Conservation (phyloP, 2,113 vertebrate genomes). For the Vulpes ferrilata region DNA sequence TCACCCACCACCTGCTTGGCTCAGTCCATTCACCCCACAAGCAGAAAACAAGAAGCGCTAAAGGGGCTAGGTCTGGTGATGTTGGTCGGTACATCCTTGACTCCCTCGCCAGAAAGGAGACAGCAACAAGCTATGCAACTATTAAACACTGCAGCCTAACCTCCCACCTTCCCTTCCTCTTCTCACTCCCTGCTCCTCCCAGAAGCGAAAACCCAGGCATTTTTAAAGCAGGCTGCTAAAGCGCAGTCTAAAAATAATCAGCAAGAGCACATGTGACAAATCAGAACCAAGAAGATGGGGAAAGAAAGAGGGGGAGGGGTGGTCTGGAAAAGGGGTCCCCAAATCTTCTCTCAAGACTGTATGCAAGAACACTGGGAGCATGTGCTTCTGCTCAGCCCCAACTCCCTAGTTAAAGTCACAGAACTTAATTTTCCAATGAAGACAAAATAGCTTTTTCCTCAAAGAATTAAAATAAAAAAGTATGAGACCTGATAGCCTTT, state of each 20-base stretch:
- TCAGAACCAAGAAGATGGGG: constrained; percentile 25
- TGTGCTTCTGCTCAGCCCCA: constrained; percentile 4
- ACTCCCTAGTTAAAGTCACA: background rate
- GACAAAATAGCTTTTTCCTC: background rate
- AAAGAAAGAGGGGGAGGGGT: background rate
- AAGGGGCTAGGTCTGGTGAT: background rate
- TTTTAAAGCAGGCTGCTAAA: constrained; percentile 62
- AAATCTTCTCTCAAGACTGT: constrained; percentile 35
- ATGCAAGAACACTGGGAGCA: background rate
- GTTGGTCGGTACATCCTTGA: background rate
- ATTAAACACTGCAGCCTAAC: background rate
- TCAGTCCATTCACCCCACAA: background rate
- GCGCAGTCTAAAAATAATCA: constrained; percentile 72
- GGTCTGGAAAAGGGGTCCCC: constrained; percentile 29
- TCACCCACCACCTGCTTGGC: background rate
- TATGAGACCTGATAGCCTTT: background rate
- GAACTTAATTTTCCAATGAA: constrained; percentile 27
- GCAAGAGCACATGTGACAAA: constrained; percentile 25
- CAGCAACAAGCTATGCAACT: background rate
- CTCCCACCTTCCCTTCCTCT: background rate
- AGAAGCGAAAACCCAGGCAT: constrained; percentile 52
- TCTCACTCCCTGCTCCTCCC: constrained; percentile 5
- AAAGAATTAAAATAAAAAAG: background rate
- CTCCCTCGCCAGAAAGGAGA: background rate
- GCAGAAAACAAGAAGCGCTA: background rate